A percentile compares a stretch with the other conserved stretches of the same genome.
Evolutionary conservation across 2,113 vertebrate genomes (phyloP).

Genomic region (Pollachius pollachius): DNA sequence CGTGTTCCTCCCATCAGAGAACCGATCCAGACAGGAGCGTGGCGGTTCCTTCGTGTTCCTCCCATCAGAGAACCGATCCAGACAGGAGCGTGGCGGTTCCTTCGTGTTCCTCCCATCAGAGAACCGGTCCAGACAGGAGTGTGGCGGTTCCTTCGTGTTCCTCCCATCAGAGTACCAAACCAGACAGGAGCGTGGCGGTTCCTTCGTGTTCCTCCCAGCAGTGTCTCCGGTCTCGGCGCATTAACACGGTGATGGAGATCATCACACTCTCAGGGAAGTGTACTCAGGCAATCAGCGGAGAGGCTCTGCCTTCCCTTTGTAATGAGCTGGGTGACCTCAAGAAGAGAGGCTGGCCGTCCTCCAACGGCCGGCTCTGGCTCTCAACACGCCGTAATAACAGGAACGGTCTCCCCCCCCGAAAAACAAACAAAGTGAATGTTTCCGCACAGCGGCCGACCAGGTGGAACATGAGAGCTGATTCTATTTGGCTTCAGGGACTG

Average conservation of each 20-base stretch:
- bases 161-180: too few relatives aligned
- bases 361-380: slow-evolving; percentile 44
- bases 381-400: slow-evolving; percentile 35
- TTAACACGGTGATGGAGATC: slow-evolving; percentile 20
- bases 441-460: slow-evolving; percentile 48
- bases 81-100: too few relatives aligned
- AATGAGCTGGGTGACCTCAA: slow-evolving; percentile 47
- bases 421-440: slow-evolving; percentile 46
- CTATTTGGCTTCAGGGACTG: slow-evolving; percentile 55
- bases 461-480: slow-evolving; percentile 52
- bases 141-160: too few relatives aligned
- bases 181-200: too few relatives aligned
- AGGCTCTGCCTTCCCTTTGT: slow-evolving; percentile 42
- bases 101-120: too few relatives aligned
- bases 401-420: background rate
- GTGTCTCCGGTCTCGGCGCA: slow-evolving; percentile 24
- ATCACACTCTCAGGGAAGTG: slow-evolving; percentile 23
- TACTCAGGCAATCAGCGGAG: slow-evolving; percentile 53
- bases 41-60: too few relatives aligned
- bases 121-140: too few relatives aligned
- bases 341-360: slow-evolving; percentile 27
- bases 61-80: too few relatives aligned
- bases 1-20: too few relatives aligned
- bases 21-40: too few relatives aligned
- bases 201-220: background rate